A percentile compares a stretch with the other conserved stretches of the same genome.
These are phyloP conservation scores for Ectobius pallidus DNA, from an alignment of 2,888 invertebrate genomes.

Conservation along the genomic window DNA sequence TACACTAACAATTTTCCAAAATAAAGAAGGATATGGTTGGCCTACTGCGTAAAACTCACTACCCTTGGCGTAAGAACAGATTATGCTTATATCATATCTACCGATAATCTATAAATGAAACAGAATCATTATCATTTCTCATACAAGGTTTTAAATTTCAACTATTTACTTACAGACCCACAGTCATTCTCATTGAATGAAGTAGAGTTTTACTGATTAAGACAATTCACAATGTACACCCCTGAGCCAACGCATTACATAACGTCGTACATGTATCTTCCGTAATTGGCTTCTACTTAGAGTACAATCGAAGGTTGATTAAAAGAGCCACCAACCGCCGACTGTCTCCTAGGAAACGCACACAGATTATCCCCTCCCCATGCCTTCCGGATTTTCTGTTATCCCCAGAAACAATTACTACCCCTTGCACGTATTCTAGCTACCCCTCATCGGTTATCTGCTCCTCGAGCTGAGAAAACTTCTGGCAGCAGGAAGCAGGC, in stretches of 20 bases:
- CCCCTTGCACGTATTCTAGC: constrained; percentile 12
- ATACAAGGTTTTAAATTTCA: too few relatives aligned
- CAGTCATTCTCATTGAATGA: too few relatives aligned
- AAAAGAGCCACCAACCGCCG: constrained; percentile 22
- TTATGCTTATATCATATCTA: too few relatives aligned
- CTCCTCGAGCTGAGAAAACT: constrained; percentile 1
- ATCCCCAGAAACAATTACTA: constrained; percentile 25
- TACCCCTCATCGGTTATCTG: not conserved
- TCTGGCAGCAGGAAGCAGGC: not conserved
- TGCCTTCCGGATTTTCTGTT: constrained; percentile 20
- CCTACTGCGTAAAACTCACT: too few relatives aligned
- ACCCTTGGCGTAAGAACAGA: too few relatives aligned
- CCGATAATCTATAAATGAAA: too few relatives aligned
- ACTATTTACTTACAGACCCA: too few relatives aligned
- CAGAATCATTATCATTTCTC: too few relatives aligned
- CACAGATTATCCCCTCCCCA: constrained; percentile 18
- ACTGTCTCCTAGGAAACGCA: constrained; percentile 27
- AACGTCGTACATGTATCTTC: not conserved
- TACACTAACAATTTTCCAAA: too few relatives aligned
- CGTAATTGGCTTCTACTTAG: constrained; percentile 7
- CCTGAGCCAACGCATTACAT: not conserved
- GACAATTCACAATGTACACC: too few relatives aligned
- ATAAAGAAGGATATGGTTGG: too few relatives aligned
- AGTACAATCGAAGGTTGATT: constrained; percentile 26
- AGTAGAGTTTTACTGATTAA: too few relatives aligned